Evolutionary conservation across 2,888 invertebrate genomes (phyloP).

Genomic region (Osmoderma eremita): DNA sequence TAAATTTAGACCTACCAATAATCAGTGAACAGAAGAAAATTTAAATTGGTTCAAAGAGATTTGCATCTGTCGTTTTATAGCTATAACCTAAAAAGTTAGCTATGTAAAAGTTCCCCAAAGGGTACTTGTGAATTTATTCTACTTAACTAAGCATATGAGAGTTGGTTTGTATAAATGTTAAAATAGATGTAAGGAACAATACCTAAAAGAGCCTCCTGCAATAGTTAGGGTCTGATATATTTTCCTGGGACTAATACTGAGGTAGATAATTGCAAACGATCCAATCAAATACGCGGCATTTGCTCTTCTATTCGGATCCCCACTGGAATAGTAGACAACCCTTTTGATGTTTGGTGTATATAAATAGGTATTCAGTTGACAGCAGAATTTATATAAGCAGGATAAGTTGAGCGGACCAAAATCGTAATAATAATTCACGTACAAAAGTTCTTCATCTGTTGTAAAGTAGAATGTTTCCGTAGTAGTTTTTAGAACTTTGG

Average conservation of each 20-base stretch:
- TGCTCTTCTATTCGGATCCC: slow-evolving; percentile 78
- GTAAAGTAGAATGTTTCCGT: slow-evolving; percentile 79
- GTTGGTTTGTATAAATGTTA: neutral
- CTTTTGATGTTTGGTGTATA: slow-evolving; percentile 73
- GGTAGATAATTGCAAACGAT: slow-evolving; percentile 79
- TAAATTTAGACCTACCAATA: too few relatives aligned
- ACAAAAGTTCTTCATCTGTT: slow-evolving; percentile 81
- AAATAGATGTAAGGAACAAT: slow-evolving; percentile 38
- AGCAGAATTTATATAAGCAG: slow-evolving; percentile 85
- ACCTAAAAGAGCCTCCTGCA: slow-evolving; percentile 65
- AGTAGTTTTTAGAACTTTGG: slow-evolving; percentile 73
- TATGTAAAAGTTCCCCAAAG: too few relatives aligned
- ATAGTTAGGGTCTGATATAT: slow-evolving; percentile 72
- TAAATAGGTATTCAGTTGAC: slow-evolving; percentile 78
- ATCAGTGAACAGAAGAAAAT: too few relatives aligned
- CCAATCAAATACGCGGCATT: slow-evolving; percentile 91
- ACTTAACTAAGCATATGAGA: neutral
- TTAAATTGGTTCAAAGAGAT: too few relatives aligned
- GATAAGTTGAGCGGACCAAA: slow-evolving; percentile 91
- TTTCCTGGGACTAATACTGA: slow-evolving; percentile 76
- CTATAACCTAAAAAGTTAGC: too few relatives aligned
- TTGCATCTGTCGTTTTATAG: too few relatives aligned
- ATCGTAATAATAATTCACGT: slow-evolving; percentile 87
- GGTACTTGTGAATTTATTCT: neutral
- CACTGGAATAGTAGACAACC: slow-evolving; percentile 83